These are phyloP conservation scores for Hirundichthys speculiger DNA, from an alignment of 2,113 vertebrate species.

Conservation along the genomic window DNA sequence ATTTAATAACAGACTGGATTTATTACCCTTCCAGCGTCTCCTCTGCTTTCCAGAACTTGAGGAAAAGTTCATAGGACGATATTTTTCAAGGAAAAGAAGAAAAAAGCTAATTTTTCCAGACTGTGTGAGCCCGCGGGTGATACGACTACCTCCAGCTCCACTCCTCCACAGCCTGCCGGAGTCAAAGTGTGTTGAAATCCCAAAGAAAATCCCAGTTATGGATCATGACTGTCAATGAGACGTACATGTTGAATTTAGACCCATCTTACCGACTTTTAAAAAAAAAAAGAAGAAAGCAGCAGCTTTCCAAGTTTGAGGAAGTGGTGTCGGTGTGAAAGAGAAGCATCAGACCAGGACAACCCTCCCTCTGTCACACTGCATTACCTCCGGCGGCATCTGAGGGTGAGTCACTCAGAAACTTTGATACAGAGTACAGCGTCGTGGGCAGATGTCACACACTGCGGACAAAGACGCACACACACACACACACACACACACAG, in stretches of 20 bases:
- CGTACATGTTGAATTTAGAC: conserved; percentile 40
- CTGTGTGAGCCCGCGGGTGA: conserved; percentile 1
- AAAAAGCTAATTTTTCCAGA: too few relatives aligned
- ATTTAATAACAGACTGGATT: too few relatives aligned
- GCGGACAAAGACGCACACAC: conserved; percentile 30
- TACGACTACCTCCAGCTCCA: conserved; percentile 26
- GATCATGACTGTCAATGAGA: conserved; percentile 37
- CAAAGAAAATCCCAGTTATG: conserved; percentile 46
- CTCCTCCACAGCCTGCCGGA: conserved; percentile 35
- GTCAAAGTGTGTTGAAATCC: conserved; percentile 35
- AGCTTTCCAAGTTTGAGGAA: conserved; percentile 16
- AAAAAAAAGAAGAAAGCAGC: conserved; percentile 33
- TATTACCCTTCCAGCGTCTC: too few relatives aligned
- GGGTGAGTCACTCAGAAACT: conserved; percentile 42
- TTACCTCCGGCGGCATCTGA: conserved; percentile 58
- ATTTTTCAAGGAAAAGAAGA: conserved; percentile 30
- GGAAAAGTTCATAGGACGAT: conserved; percentile 51
- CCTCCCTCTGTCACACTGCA: conserved; percentile 52
- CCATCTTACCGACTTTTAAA: conserved; percentile 38
- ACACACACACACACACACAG: conserved; percentile 1
- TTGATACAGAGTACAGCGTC: conserved; percentile 28
- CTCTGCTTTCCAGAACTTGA: conserved; percentile 32
- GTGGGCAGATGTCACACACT: conserved; percentile 54
- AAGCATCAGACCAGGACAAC: conserved; percentile 48
- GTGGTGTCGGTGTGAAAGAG: conserved; percentile 48